Percentiles rank a stretch among this genome's conserved stretches.
phyloP scores from a whole-genome alignment of 1,140 invertebrate genomes.

The Magallana gigas region DNA sequence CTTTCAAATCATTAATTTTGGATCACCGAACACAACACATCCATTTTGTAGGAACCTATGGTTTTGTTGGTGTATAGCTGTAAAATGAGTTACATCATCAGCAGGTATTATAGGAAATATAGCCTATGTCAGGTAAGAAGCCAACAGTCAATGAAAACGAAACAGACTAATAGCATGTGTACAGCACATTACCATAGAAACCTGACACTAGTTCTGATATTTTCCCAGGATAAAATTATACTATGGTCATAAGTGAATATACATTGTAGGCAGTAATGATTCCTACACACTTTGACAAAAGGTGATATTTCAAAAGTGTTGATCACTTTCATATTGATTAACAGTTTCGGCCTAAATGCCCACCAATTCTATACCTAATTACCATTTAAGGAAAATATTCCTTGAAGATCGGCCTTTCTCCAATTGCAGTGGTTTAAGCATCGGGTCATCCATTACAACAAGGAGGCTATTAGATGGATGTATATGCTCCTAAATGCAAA shows the following conservation, averaged over 20 bases:
- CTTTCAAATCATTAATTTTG: conserved; percentile 26
- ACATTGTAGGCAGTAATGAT: background rate
- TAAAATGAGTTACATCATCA: no score
- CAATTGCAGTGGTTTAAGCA: no score
- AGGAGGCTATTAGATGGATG: no score
- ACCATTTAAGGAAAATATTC: conserved; percentile 13
- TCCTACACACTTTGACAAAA: background rate
- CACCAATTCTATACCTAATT: conserved; percentile 8
- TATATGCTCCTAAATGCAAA: no score
- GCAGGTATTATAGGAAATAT: background rate
- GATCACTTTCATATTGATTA: conserved; percentile 31
- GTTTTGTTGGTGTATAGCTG: background rate
- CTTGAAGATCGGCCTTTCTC: no score
- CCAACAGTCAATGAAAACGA: background rate
- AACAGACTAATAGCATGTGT: background rate
- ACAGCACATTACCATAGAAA: background rate
- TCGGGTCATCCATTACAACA: no score
- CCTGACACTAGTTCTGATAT: background rate
- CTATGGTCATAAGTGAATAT: background rate
- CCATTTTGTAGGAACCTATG: background rate
- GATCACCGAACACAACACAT: background rate
- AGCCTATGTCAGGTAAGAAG: background rate
- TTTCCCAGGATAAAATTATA: background rate
- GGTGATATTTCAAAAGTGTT: conserved; percentile 33
- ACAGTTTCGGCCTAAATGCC: background rate